A percentile compares a stretch with the other conserved stretches of the same genome.
These are phyloP conservation scores for Austrofundulus limnaeus DNA, from an alignment of 2,113 vertebrate species.

Conservation along the genomic window DNA sequence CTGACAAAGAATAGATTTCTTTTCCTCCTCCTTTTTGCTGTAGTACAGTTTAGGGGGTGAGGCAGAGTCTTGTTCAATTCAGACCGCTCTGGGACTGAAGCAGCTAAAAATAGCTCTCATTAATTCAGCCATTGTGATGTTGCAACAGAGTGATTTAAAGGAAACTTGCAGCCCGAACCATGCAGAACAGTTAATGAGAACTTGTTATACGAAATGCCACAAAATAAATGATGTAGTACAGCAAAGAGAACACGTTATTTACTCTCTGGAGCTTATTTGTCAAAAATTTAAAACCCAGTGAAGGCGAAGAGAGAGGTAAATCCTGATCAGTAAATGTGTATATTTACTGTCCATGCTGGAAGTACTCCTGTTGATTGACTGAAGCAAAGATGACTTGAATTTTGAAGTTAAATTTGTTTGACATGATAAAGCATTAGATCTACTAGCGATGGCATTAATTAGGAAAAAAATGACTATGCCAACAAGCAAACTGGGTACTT, in stretches of 20 bases:
- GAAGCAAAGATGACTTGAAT: neutral
- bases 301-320: constrained; percentile 6
- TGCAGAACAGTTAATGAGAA: constrained; percentile 57
- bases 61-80: constrained; percentile 68
- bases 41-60: constrained; percentile 50
- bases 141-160: constrained; percentile 69
- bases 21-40: constrained; percentile 41
- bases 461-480: neutral
- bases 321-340: constrained; percentile 17
- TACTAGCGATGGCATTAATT: constrained; percentile 6
- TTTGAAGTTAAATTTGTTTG: neutral
- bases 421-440: constrained; percentile 8
- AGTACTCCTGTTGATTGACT: neutral
- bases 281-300: constrained; percentile 18
- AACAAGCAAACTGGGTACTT: constrained; percentile 14
- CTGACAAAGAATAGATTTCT: constrained; percentile 35
- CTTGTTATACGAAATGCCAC: constrained; percentile 46
- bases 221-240: constrained; percentile 38
- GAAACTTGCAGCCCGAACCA: constrained; percentile 59
- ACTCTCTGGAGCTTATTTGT: constrained; percentile 11
- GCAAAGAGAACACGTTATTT: constrained; percentile 24
- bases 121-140: constrained; percentile 74
- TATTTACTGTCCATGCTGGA: constrained; percentile 1
- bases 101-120: constrained; percentile 71
- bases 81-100: constrained; percentile 59